Evolutionary conservation across 2,888 invertebrate species (phyloP).

Genomic region (Ochropleura leucogaster): DNA sequence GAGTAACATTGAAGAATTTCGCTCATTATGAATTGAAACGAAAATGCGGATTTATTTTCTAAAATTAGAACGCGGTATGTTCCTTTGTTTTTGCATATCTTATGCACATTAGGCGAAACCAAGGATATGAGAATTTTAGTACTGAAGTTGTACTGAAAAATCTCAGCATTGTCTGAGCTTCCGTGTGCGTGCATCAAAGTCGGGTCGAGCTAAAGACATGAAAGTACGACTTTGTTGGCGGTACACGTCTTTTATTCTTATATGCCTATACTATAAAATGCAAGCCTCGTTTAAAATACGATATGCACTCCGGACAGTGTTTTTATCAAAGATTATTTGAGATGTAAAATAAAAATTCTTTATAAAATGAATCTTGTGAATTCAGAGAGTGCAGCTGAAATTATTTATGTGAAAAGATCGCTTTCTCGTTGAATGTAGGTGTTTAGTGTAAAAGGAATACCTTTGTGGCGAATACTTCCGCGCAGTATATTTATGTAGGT

Average conservation of each 20-base stretch:
- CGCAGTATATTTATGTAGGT: slow-evolving; percentile 86
- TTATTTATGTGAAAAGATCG: slow-evolving; percentile 62
- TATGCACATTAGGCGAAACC: slow-evolving; percentile 27
- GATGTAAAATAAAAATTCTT: slow-evolving; percentile 67
- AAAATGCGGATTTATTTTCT: slow-evolving; percentile 39
- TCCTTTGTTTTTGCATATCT: slow-evolving; percentile 44
- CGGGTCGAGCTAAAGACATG: slow-evolving; percentile 78
- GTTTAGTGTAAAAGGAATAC: slow-evolving; percentile 83
- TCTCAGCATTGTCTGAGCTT: slow-evolving; percentile 78
- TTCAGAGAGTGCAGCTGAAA: slow-evolving; percentile 57
- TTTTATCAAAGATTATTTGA: slow-evolving; percentile 71
- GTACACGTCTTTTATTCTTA: slow-evolving; percentile 71
- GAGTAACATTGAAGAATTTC: slow-evolving; percentile 46
- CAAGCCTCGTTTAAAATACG: slow-evolving; percentile 73
- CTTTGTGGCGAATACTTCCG: slow-evolving; percentile 83
- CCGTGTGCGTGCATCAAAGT: slow-evolving; percentile 77
- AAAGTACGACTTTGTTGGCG: slow-evolving; percentile 76
- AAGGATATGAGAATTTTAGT: slow-evolving; percentile 63
- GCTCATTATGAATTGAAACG: slow-evolving; percentile 51
- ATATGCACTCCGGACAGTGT: slow-evolving; percentile 69
- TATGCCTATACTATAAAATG: slow-evolving; percentile 74
- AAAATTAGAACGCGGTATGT: slow-evolving; percentile 31
- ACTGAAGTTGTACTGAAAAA: slow-evolving; percentile 67
- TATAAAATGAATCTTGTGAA: slow-evolving; percentile 57
- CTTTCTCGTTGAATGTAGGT: slow-evolving; percentile 68